These are phyloP conservation scores for Genyomyrus donnyi DNA, from an alignment of 2,113 vertebrate genomes.

Conservation along the genomic window DNA sequence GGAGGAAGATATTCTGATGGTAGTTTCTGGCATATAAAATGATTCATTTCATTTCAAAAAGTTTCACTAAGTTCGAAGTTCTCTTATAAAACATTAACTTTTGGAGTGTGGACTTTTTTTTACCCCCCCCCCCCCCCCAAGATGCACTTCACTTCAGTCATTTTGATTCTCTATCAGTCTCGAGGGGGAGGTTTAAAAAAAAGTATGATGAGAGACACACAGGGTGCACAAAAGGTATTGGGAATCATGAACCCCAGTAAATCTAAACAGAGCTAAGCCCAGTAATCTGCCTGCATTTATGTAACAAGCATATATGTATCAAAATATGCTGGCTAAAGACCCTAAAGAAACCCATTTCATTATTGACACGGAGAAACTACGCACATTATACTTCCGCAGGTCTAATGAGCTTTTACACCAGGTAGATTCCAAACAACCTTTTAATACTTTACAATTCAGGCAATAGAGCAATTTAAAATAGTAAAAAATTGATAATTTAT, in stretches of 20 bases:
- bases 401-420: neutral
- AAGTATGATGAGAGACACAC: neutral
- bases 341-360: neutral
- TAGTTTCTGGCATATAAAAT: neutral
- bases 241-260: neutral
- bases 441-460: neutral
- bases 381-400: neutral
- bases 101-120: neutral
- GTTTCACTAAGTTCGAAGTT: neutral
- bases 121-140: neutral
- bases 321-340: neutral
- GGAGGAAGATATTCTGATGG: neutral
- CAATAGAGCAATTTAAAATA: constrained; percentile 6
- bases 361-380: neutral
- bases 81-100: neutral
- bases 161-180: neutral
- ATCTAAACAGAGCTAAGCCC: neutral
- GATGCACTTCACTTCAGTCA: neutral
- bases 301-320: neutral
- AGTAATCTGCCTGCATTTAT: neutral
- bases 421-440: neutral
- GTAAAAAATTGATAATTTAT: neutral
- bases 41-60: neutral
- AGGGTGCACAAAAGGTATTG: neutral
- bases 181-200: neutral